Percentiles rank a stretch among this genome's conserved stretches.
Evolutionary conservation across 2,113 vertebrate genomes (phyloP).

Genomic region (Microcebus jonahi): DNA sequence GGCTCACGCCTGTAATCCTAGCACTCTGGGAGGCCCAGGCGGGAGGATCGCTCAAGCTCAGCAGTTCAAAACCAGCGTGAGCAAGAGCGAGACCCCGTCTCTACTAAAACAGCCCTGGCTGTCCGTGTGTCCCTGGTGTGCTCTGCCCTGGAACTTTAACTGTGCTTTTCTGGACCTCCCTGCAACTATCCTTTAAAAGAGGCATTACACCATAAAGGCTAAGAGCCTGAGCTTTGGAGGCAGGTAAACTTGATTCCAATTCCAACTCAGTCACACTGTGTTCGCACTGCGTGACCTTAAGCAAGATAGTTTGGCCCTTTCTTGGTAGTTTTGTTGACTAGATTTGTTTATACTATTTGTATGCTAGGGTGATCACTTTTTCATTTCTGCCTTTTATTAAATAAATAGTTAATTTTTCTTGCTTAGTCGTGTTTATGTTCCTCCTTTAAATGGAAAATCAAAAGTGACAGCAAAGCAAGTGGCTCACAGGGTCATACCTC

Average conservation of each 20-base stretch:
- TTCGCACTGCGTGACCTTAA: too few species aligned
- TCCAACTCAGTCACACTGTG: neutral
- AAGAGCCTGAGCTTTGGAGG: neutral
- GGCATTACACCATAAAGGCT: neutral
- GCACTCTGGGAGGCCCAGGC: too few species aligned
- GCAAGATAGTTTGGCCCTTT: neutral
- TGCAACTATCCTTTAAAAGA: neutral
- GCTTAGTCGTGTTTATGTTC: constrained; percentile 37
- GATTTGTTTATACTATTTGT: neutral
- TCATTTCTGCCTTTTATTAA: constrained; percentile 58
- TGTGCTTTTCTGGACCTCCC: neutral
- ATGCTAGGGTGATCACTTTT: constrained; percentile 41
- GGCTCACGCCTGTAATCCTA: too few species aligned
- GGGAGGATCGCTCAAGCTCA: too few species aligned
- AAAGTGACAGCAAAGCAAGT: constrained; percentile 57
- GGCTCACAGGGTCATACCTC: neutral
- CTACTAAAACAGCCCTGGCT: neutral
- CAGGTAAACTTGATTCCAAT: neutral
- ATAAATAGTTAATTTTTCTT: neutral
- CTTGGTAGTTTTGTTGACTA: neutral
- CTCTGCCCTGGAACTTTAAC: neutral
- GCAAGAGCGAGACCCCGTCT: too few species aligned
- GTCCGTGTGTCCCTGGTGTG: neutral
- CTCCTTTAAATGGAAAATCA: constrained; percentile 61
- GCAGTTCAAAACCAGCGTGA: too few species aligned